Evolutionary conservation across 1,140 invertebrate genomes (phyloP).

Genomic region (Eulimnadia texana): DNA sequence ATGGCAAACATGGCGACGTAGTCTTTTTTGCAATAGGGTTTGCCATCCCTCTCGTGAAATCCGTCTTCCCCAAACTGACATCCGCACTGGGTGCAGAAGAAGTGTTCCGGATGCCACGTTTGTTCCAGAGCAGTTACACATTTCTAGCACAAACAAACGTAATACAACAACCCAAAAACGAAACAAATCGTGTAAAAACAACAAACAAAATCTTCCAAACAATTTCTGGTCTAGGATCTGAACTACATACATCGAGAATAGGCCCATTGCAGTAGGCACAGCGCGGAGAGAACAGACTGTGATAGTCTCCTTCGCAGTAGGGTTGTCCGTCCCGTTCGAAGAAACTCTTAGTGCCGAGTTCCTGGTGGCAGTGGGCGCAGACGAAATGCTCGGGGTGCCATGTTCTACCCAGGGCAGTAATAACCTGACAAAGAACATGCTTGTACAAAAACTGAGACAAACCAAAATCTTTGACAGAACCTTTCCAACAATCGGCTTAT

Average conservation of each 20-base stretch:
- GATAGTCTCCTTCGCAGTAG: conserved; percentile 97
- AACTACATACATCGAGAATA: conserved; percentile 88
- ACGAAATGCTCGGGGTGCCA: conserved; percentile 99
- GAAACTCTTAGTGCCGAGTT: conserved; percentile 94
- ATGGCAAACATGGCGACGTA: conserved; percentile 98
- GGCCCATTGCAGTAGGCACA: conserved; percentile 97
- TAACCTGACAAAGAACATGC: conserved; percentile 43
- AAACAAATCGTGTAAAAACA: background rate
- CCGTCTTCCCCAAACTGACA: conserved; percentile 93
- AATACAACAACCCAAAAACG: background rate
- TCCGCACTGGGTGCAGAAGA: conserved; percentile 96
- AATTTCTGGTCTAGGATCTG: background rate
- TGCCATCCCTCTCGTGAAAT: conserved; percentile 85
- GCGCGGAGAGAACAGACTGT: conserved; percentile 92
- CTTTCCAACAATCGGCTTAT: conserved; percentile 95
- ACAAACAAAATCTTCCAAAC: background rate
- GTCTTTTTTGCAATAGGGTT: conserved; percentile 86
- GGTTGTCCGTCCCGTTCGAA: conserved; percentile 92
- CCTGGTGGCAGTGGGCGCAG: conserved; percentile 90
- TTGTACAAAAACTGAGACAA: conserved; percentile 1
- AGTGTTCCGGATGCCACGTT: conserved; percentile 99
- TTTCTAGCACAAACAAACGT: conserved; percentile 53
- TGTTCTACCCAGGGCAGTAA: conserved; percentile 93
- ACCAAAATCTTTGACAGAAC: conserved; percentile 34
- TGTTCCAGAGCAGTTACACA: conserved; percentile 95